These are phyloP conservation scores for Heterodera carotae DNA, from an alignment of 1,140 invertebrate species.

Conservation along the genomic window DNA sequence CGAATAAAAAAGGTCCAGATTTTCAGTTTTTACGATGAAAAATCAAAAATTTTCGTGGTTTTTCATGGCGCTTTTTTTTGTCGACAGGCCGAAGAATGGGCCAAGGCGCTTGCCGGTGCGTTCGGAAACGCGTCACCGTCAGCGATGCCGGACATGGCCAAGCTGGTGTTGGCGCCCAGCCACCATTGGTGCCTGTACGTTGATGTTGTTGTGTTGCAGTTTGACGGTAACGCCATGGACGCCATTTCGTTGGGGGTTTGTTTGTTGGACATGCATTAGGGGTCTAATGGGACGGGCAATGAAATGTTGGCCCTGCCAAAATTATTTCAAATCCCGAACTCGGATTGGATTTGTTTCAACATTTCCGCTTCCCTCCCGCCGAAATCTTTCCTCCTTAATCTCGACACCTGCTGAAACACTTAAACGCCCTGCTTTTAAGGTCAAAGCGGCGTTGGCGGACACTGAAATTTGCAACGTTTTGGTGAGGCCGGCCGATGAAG, in stretches of 20 bases:
- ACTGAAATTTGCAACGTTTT: slow-evolving; percentile 43
- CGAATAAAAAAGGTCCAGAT: too few relatives aligned
- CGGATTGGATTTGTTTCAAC: too few relatives aligned
- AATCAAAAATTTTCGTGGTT: not conserved
- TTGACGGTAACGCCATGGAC: slow-evolving; percentile 41
- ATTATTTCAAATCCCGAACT: too few relatives aligned
- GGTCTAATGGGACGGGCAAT: too few relatives aligned
- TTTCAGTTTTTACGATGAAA: not conserved
- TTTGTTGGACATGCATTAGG: too few relatives aligned
- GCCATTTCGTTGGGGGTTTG: slow-evolving; percentile 36
- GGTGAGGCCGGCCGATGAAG: slow-evolving; percentile 41
- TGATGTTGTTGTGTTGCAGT: slow-evolving; percentile 41
- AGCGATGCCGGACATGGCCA: slow-evolving; percentile 21
- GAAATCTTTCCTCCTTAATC: too few relatives aligned
- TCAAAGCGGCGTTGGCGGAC: slow-evolving; percentile 39
- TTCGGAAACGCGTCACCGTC: slow-evolving; percentile 34
- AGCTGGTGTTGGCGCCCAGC: slow-evolving; percentile 26
- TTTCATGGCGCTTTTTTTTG: not conserved
- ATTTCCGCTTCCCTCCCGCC: too few relatives aligned
- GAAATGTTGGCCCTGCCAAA: too few relatives aligned
- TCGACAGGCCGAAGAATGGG: slow-evolving; percentile 31
- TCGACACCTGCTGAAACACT: too few relatives aligned
- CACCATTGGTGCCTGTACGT: slow-evolving; percentile 38
- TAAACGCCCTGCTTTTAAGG: slow-evolving; percentile 21
- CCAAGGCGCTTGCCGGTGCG: slow-evolving; percentile 32